Base-by-base conservation (phyloP, 2,888 invertebrate genomes). In the Dryomyza anilis region DNA sequence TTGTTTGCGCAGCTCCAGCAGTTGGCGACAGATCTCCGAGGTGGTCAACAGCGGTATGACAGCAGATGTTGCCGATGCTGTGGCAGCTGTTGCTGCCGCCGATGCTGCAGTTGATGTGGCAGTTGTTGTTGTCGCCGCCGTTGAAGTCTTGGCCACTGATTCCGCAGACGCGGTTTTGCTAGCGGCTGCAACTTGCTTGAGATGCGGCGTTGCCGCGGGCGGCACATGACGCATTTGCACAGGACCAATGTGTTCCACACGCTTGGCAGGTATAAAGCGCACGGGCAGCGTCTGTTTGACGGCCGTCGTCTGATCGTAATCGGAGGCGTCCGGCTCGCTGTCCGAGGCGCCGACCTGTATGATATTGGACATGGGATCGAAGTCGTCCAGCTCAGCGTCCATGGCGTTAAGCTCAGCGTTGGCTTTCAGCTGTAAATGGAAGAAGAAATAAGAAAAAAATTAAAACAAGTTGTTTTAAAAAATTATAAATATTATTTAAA, bases 11-110 rank as follows among this genome's bases (percentile, higher is more conserved):
- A 83, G 66, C 33, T 82, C 81, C 25, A 78, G 70, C 2, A 83
- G 67, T 67, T 83, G 82, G 0, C 81, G 75, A 60, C 78, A 80
- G 23, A 83, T 76, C 66, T 83, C 83, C 3, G 79, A 73, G 27
- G 78, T 74, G n/a, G 78, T 75, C 16, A 81, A 66, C 64, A 79
- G 27, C 5, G 80, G 79, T 69, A 79, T 75, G 8, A 77, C 73
- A 56, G 77, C 71, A 2, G 76, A 70, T 6, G 69, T 53, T 1
- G 71, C 55, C 29, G 72, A 71, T 5, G 46, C 19, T 2, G 50
- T 29, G 36, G 36, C 64, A 27, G 43, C 21, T 1, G 48, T 27
- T 39, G 33, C 66, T 29, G 60, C 33, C 8, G 36, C 64, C 27
- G 43, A 16, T 1, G 48, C 23, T 39, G 33, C 66, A 25, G 60